Base-by-base conservation (phyloP, 2,113 vertebrate genomes). In the Fregetta grallaria region DNA sequence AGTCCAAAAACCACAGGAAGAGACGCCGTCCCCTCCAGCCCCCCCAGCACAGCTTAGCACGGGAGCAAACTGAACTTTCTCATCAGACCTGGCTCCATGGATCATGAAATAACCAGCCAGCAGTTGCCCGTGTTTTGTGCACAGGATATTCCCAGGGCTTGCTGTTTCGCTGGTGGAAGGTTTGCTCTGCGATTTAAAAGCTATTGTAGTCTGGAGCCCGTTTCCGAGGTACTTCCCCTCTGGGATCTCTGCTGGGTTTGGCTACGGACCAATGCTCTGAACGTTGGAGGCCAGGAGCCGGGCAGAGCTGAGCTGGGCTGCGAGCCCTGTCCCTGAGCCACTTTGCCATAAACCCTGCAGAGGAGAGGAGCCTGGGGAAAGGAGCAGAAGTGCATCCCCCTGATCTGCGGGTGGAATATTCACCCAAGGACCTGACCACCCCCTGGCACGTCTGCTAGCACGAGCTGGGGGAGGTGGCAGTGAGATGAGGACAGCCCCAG, bases 201-300 rank as follows among this genome's bases (percentile, higher is more conserved):
- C 96, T 12, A 97, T 97, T 97, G 94, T 96, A 94, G 94, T 97
- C 97, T 97, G 94, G 91, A 89, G 86, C 56, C 88, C 3, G 5
- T 88, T 96, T 97, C 94, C 76, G 79, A 96, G 96, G 95, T 88
- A 97, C 94, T 97, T 97, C 96, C 96, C 95, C 95, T 95, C 79
- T 61, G 92, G 88, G 94, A 96, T 86, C 96, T 94, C 92, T 94
- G 94, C 88, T 93, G 85, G 12, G 21, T 59, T 94, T 96, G 96
- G 95, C 88, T 44, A 10, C 0, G 3, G 40, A 86, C 88, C 90
- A 92, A 1, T 0, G 6, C 58, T 63, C 11, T 2, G 44, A 85
- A n/a, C 0, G 2, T 6, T 83, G 0, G 53, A 82, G 92, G 53
- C 72, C 91, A n/a, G 79, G 77, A 75, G 44, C 75, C 13, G 56